Evolutionary conservation across 2,113 vertebrate genomes (phyloP).

Genomic region (Sminthopsis crassicaudata): DNA sequence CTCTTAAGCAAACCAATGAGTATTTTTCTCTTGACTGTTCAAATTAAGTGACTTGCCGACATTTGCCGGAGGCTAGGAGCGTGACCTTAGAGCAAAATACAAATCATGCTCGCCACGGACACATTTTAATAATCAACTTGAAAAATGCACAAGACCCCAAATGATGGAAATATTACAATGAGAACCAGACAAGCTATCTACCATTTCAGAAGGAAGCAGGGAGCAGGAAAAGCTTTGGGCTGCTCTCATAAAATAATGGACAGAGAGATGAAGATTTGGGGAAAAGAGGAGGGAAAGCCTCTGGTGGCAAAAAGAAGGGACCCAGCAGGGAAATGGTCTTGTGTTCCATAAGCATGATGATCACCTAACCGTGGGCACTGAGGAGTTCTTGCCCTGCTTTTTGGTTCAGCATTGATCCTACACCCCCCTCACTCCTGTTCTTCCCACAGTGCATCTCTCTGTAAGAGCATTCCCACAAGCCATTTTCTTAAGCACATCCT

Average conservation of each 20-base stretch:
- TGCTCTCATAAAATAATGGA: conserved; percentile 34
- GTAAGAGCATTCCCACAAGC: neutral
- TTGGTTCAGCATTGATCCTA: neutral
- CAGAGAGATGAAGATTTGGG: conserved; percentile 55
- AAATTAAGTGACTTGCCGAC: conserved; percentile 76
- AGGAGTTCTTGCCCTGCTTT: neutral
- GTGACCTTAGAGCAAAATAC: conserved; percentile 76
- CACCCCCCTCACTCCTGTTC: neutral
- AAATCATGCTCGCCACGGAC: conserved; percentile 76
- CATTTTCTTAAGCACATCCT: neutral
- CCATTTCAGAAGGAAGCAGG: conserved; percentile 74
- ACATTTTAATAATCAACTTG: conserved; percentile 78
- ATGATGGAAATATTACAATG: conserved; percentile 74
- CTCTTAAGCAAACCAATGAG: conserved; percentile 72
- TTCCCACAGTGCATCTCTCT: neutral
- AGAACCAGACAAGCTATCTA: conserved; percentile 78
- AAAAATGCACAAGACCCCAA: conserved; percentile 73
- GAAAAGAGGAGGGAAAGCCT: conserved; percentile 51
- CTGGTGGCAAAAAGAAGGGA: conserved; percentile 52
- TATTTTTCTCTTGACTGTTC: conserved; percentile 69
- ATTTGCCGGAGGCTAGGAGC: conserved; percentile 74
- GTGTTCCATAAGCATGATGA: neutral
- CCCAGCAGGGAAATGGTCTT: conserved; percentile 49
- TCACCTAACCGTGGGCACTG: neutral
- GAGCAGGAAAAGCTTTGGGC: conserved; percentile 4